These are phyloP conservation scores for Brachionus plicatilis DNA, from an alignment of 1,140 invertebrate genomes.

Conservation along the genomic window DNA sequence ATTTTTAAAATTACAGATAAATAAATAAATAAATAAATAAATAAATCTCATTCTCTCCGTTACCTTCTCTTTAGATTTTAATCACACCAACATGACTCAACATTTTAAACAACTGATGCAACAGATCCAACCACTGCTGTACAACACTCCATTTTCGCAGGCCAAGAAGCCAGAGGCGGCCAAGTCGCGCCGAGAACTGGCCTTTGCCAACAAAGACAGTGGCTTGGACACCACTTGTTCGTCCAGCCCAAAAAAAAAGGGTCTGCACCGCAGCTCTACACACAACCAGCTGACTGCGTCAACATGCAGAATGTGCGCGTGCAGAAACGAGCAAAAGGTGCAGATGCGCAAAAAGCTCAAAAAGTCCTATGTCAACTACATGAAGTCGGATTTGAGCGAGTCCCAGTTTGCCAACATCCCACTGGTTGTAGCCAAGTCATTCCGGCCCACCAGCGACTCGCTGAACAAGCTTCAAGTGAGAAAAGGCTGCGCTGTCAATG, in stretches of 20 bases:
- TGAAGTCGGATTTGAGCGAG: slow-evolving; percentile 17
- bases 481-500: not conserved
- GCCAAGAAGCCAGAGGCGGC: not conserved
- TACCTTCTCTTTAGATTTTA: not conserved
- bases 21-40: no score
- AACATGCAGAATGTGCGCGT: not conserved
- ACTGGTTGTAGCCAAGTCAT: not conserved
- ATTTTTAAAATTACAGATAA: no score
- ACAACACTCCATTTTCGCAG: not conserved
- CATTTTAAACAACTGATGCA: not conserved
- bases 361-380: not conserved
- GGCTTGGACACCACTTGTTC: not conserved
- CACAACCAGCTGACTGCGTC: not conserved
- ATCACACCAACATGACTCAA: not conserved
- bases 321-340: not conserved
- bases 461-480: not conserved
- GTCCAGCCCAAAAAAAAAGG: not conserved
- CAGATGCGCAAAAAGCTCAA: slow-evolving; percentile 5
- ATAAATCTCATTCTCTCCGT: no score
- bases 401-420: slow-evolving; percentile 18
- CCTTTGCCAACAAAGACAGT: not conserved
- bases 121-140: not conserved
- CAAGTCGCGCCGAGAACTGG: not conserved
- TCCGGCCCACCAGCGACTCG: not conserved
- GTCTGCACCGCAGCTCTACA: not conserved